Base-by-base conservation (phyloP, 2,888 invertebrate genomes). In the Galeopsomyia nigrocyanea region DNA sequence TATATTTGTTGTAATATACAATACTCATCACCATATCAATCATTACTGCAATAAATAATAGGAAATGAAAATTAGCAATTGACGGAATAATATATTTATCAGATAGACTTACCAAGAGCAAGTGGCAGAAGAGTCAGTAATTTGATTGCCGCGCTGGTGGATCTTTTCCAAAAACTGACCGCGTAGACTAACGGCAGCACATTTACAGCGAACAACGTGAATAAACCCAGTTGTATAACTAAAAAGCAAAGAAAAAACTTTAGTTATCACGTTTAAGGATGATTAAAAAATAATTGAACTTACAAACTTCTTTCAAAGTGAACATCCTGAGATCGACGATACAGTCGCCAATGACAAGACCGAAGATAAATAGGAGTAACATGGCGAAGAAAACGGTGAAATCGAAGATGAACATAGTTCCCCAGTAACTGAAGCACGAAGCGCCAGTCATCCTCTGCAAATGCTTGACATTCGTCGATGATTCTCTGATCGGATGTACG, bases 361-460 rank as follows among this genome's bases (percentile, higher is more conserved):
- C 77, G 14, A 77, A 21, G 2, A 82, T 65, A 22, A 82, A 77
- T 6, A 82, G 16, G n/a, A 80, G 79, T 7, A 77, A 47, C 14
- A 87, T 66, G 3, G 86, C 2, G 0, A 83, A 6, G 63, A 88
- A 83, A 10, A 87, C 26, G 0, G 87, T 0, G 3, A 88, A 79
- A 85, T 94, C 93, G 79, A 89, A 89, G 0, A 88, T 1, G 60
- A 91, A 89, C 61, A 89, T 89, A 6, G 89, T 86, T 3, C 87
- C 49, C 94, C 94, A 95, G 83, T 92, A 92, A 14, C 88, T 84
- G 13, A 83, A 78, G 0, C 90, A 87, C 0, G 90, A 87, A 47
- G 92, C 89, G 2, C 93, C 92, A 0, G 91, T 88, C 90, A 93
- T 90, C 22, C 90, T 83, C 86, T 94, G 93, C 49, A 93, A 82